Base-by-base conservation (phyloP, 2,888 invertebrate genomes). In the Epinotia ramella region DNA sequence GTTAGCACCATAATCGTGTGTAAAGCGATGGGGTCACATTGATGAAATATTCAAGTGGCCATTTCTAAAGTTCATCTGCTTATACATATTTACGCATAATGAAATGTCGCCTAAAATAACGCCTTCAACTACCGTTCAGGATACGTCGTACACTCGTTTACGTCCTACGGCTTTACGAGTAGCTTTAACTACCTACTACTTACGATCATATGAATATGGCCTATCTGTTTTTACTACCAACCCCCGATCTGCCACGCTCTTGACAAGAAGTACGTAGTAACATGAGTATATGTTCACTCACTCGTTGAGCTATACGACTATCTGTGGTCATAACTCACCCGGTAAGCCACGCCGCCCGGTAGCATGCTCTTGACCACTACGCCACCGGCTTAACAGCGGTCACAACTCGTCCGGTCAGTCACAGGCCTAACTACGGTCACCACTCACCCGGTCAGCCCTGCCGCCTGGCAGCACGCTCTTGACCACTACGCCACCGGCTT, bases 391-490 rank as follows among this genome's bases (percentile, higher is more conserved):
- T 98, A 98, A 83, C 98, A 96, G 60, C 98, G 98, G 46, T 97
- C 96, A 77, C 98, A 98, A 95, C 98, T 3, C 98, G 91, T 98
- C 98, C 46, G 12, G 46, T 2, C 13, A 13, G 12, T 12, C 12
- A 3, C 12, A 46, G 46, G 12, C 46, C 84, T 57, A 9, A 20
- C 20, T 13, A 6, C n/a, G 11, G 24, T 13, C 13, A 12, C 1
- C 83, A 28, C 96, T 95, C 87, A 98, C 98, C 93, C 97, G 95
- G 90, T 98, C 98, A 40, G 99, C 98, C 46, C 98, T 98, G 76
- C 98, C 98, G n/a, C 98, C 98, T 0, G 98, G 98, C 78, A 98
- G 95, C 81, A 99, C 98, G 77, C 98, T 98, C 94, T 99, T 98
- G 86, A 98, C 97, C 74, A 99, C 98, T 73, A 99, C 98, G 2